phyloP scores from a whole-genome alignment of 2,113 vertebrate species.

The Martes martes region DNA sequence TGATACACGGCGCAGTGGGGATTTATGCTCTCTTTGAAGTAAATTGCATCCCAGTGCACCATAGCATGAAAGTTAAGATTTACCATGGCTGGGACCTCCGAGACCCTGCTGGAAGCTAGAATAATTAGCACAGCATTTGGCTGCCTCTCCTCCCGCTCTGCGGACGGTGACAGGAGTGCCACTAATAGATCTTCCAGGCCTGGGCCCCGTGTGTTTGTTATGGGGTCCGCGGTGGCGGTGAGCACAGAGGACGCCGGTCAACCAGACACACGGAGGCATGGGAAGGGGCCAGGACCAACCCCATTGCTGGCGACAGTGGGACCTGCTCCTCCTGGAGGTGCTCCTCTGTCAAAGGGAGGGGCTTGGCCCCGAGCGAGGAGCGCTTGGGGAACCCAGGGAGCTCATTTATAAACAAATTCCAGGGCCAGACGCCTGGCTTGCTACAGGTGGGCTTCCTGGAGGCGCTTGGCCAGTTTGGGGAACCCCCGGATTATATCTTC shows the following conservation, averaged over 20 bases:
- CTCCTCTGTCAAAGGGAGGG: neutral
- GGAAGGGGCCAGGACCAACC: neutral
- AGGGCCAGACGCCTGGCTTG: neutral
- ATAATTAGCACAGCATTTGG: slow-evolving; percentile 78
- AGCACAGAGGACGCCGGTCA: slow-evolving; percentile 43
- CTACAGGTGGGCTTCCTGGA: neutral
- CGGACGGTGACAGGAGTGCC: slow-evolving; percentile 52
- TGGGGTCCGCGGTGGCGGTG: slow-evolving; percentile 9
- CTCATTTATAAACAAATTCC: neutral
- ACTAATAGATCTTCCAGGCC: slow-evolving; percentile 78
- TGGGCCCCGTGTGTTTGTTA: slow-evolving; percentile 66
- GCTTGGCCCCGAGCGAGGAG: neutral
- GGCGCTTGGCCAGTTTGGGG: neutral
- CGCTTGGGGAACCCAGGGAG: neutral
- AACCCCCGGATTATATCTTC: neutral
- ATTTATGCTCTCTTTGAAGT: slow-evolving; percentile 85
- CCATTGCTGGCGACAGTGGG: neutral
- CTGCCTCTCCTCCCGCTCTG: slow-evolving; percentile 72
- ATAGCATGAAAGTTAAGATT: slow-evolving; percentile 86
- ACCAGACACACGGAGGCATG: neutral
- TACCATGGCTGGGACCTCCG: slow-evolving; percentile 79
- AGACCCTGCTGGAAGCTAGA: slow-evolving; percentile 80
- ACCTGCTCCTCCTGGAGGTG: neutral
- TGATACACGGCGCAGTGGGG: slow-evolving; percentile 74
- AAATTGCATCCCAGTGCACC: slow-evolving; percentile 83